Conservation (phyloP, 2,113 vertebrate species). For the Psittacara wagleri region DNA sequence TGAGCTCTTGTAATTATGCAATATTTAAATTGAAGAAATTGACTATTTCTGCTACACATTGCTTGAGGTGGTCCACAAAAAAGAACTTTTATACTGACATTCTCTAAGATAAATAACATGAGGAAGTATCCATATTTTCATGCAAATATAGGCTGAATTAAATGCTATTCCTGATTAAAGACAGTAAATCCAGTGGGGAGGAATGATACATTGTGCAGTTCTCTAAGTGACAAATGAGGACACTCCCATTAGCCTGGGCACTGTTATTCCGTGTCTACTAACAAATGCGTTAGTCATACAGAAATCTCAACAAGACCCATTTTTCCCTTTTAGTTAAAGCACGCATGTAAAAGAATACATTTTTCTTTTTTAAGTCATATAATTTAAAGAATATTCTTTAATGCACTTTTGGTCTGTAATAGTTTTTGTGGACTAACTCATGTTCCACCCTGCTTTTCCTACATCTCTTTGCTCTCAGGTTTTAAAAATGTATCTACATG, state of each 20-base stretch:
- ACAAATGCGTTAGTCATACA: background rate
- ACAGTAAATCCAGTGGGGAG: background rate
- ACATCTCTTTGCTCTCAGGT: background rate
- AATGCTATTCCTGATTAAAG: background rate
- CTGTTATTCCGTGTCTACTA: background rate
- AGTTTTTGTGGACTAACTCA: background rate
- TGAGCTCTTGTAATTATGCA: background rate
- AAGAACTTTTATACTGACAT: background rate
- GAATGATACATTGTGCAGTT: background rate
- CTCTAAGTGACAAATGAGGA: background rate
- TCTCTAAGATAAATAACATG: background rate
- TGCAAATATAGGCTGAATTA: background rate
- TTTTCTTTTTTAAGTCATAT: background rate
- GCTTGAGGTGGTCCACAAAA: background rate
- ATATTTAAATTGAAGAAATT: background rate
- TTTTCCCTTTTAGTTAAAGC: background rate
- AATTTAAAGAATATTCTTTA: background rate
- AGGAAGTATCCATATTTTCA: background rate
- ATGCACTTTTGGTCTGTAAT: background rate
- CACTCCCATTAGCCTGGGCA: background rate
- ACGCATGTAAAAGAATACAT: background rate
- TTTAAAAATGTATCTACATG: background rate
- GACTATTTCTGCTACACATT: background rate
- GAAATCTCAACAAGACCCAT: background rate
- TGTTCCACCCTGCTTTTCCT: constrained; percentile 17